A percentile compares a stretch with the other conserved stretches of the same genome.
Conservation (phyloP, 2,113 vertebrate genomes). For the Antigone vipio region DNA sequence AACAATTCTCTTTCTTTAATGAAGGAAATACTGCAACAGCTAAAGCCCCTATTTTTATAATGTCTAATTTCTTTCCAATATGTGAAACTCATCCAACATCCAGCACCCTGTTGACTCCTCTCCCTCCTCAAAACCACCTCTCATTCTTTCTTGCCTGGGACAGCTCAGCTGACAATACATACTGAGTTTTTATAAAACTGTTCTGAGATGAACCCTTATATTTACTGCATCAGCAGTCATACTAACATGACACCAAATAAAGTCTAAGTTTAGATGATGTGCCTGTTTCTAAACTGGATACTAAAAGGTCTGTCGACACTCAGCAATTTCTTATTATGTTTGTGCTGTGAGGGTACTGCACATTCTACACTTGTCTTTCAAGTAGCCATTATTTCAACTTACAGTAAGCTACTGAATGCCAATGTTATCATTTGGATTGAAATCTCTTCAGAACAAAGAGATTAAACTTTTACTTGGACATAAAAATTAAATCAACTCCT, state of each 20-base stretch:
- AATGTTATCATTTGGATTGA: neutral
- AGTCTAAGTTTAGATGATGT: neutral
- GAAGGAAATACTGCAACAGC: neutral
- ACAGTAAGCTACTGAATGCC: neutral
- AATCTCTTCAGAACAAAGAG: neutral
- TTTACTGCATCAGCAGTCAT: neutral
- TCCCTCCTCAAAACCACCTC: neutral
- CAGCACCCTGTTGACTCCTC: neutral
- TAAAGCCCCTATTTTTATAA: neutral
- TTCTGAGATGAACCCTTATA: neutral
- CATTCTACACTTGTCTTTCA: neutral
- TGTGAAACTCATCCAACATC: neutral
- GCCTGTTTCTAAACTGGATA: neutral
- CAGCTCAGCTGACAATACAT: neutral
- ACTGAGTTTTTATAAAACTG: neutral
- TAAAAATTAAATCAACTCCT: neutral
- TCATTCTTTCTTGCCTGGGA: neutral
- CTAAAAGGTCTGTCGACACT: neutral
- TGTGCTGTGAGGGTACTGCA: neutral
- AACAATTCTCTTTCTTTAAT: neutral
- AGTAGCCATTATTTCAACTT: neutral
- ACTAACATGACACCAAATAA: neutral
- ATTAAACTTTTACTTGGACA: neutral
- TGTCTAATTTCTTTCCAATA: neutral
- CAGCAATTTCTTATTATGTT: neutral